Conservation (phyloP, 2,888 invertebrate genomes). For the Oscheius sp. region DNA sequence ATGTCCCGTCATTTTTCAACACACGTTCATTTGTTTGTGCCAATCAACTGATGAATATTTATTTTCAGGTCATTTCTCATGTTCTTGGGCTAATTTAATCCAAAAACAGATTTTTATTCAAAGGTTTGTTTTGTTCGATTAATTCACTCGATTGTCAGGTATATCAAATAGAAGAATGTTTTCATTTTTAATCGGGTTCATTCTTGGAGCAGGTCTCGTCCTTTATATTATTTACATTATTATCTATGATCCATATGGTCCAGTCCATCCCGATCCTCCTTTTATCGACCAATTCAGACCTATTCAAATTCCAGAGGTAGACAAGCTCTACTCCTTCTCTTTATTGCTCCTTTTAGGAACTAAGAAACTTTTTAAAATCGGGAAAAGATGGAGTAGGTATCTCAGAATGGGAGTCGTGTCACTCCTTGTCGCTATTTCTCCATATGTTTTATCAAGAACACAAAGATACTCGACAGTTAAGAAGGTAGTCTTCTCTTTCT, state of each 20-base stretch:
- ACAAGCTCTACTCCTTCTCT: slow-evolving; percentile 2
- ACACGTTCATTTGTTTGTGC: too few species aligned
- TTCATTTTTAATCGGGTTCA: slow-evolving; percentile 49
- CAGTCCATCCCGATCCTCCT: slow-evolving; percentile 36
- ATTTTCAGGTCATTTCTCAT: neutral
- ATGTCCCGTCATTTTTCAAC: too few species aligned
- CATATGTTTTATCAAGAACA: slow-evolving; percentile 69
- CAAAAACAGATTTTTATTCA: neutral
- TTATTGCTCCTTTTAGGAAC: slow-evolving; percentile 49
- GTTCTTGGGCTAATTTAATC: neutral
- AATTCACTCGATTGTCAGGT: too few species aligned
- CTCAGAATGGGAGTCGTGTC: slow-evolving; percentile 57
- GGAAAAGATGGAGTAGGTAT: slow-evolving; percentile 64
- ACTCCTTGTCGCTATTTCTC: slow-evolving; percentile 50
- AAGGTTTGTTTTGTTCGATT: neutral
- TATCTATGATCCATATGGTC: slow-evolving; percentile 53
- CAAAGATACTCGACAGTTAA: slow-evolving; percentile 63
- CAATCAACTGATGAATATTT: too few species aligned
- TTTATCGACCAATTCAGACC: slow-evolving; percentile 62
- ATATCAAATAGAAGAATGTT: slow-evolving; percentile 13
- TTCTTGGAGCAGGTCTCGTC: slow-evolving; percentile 46
- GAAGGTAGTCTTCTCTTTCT: slow-evolving; percentile 50
- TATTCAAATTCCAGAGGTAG: slow-evolving; percentile 56
- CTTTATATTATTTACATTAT: slow-evolving; percentile 46
- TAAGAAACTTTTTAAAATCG: slow-evolving; percentile 59